Percentiles rank a stretch among this genome's conserved stretches.
These are phyloP conservation scores for Microcebus tavaratra DNA, from an alignment of 2,113 vertebrate genomes.

Conservation along the genomic window DNA sequence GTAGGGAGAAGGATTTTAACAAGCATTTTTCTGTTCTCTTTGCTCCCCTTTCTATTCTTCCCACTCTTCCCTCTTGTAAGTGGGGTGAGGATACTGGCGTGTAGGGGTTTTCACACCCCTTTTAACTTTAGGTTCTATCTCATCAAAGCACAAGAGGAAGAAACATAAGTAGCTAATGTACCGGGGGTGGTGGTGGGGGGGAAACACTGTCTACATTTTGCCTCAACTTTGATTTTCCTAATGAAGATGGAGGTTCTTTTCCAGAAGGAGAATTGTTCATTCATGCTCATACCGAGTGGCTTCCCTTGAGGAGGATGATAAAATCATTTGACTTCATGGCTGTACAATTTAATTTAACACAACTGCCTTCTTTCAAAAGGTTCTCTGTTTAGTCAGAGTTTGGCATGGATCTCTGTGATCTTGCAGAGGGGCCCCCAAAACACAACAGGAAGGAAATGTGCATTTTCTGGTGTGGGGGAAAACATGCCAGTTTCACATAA, in stretches of 20 bases:
- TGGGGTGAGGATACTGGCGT: accelerated
- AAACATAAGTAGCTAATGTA: not conserved
- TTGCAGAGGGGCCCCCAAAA: not conserved
- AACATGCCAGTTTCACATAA: not conserved
- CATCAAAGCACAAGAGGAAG: not conserved
- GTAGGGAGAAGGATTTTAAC: not conserved
- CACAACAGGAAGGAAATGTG: not conserved
- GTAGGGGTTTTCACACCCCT: accelerated
- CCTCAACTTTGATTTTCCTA: not conserved
- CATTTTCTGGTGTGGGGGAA: not conserved
- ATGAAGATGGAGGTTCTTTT: not conserved
- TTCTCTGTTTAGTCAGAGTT: not conserved
- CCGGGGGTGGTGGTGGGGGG: not conserved
- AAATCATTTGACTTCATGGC: not conserved
- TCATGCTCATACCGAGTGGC: not conserved
- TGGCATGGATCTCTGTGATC: not conserved
- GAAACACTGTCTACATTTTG: not conserved
- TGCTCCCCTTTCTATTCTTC: not conserved
- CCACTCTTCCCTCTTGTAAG: not conserved
- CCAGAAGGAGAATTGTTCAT: not conserved
- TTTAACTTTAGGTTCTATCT: not conserved
- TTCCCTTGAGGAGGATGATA: not conserved
- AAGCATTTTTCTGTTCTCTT: not conserved
- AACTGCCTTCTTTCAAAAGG: not conserved
- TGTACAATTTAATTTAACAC: not conserved